Evolutionary conservation across 23 tunicate species (phyloP), one percentile per base, ranked within the genome.

Genomic region (Halocynthia aurantium): DNA sequence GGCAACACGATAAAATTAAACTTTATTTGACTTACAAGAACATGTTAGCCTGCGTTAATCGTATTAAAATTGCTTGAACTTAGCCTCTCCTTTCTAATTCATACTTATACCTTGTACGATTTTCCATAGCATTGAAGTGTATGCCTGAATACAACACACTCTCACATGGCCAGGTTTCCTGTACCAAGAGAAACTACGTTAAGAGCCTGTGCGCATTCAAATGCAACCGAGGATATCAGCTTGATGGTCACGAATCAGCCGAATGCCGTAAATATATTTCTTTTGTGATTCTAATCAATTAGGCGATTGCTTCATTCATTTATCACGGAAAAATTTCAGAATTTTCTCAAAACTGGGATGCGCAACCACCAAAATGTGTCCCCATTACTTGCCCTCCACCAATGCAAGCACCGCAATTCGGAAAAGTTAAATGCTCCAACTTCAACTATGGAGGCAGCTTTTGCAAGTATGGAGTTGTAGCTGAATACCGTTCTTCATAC

Each of bases 341-440:
- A 10, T n/a, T 64, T 12, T 74, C 78, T 8, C 60, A 74, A 53
- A 74, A 74, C 78, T 74, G 78, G 78, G 81, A 77, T 22, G 63
- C 62, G 17, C 72, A 77, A 50, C 53, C 53, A 9, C 70, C 78
- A 69, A 70, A 53, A 7, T 80, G 68, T 70, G 21, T 75, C 81
- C 69, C 57, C 11, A 77, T 86, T 31, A 63, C 71, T 10, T 86
- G 92, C 51, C 44, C 62, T 7, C 92, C 92, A 18, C 81, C 81
- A 10, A 81, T 62, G 62, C 56, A 51, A 8, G 70, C 88, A n/a
- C 87, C 87, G 7, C 54, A 64, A 10, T 84, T 77, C 79, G 94
- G 94, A 50, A 53, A 20, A 44, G 94, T 87, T 19, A 13, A 20
- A 6, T 87, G 94, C 76, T 12, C 80, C 9, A 50, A 87, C 69